These are phyloP conservation scores for Pica pica DNA, from an alignment of 2,113 vertebrate genomes.

Conservation along the genomic window DNA sequence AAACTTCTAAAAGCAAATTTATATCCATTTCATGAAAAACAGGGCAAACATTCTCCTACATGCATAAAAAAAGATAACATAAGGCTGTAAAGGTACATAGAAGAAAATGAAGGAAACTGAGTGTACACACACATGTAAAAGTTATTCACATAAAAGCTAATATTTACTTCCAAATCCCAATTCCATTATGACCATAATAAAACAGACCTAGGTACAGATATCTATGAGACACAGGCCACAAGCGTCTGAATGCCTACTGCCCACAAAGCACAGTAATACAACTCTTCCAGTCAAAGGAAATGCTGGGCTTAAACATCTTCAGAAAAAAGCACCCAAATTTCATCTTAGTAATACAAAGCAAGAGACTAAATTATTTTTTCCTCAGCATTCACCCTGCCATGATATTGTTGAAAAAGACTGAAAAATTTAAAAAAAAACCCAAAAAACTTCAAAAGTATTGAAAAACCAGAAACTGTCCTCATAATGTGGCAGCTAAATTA, in stretches of 20 bases:
- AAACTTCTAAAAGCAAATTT: not conserved
- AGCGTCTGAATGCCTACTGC: not conserved
- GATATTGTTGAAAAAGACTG: not conserved
- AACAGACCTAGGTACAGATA: not conserved
- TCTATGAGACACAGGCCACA: not conserved
- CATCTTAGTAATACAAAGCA: not conserved
- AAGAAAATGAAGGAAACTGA: not conserved
- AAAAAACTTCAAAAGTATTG: not conserved
- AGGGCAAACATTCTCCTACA: not conserved
- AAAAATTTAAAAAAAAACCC: not conserved
- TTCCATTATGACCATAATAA: not conserved
- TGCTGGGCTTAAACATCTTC: not conserved
- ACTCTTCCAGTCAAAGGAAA: not conserved
- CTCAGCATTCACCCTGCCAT: not conserved
- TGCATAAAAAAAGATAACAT: not conserved
- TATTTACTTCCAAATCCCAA: not conserved
- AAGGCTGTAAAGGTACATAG: not conserved
- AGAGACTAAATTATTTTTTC: not conserved
- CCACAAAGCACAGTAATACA: not conserved
- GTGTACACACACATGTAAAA: not conserved
- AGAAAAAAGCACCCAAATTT: not conserved
- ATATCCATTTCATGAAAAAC: not conserved
- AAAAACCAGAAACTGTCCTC: not conserved
- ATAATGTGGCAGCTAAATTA: not conserved
- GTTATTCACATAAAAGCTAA: not conserved